Base-by-base conservation (phyloP, 2,888 invertebrate genomes). In the Tenthredo livida region DNA sequence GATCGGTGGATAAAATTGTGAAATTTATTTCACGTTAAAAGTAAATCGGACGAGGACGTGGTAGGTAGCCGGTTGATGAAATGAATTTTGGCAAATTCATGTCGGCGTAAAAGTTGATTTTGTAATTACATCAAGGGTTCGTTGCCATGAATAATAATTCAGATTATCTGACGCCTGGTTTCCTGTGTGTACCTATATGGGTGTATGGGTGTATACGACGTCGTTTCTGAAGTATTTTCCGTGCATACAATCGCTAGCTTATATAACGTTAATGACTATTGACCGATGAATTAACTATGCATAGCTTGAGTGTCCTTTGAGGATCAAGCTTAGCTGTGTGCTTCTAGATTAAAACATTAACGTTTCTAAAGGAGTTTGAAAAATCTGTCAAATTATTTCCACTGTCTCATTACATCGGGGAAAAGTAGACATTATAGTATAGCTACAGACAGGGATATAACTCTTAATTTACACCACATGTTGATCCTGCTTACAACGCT, bases 61-160 rank as follows among this genome's bases (percentile, higher is more conserved):
- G 40, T 61, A n/a, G n/a, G 80, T 61, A 80, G 61, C 15, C 6
- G 15, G 58, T 77, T 58, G 80, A 80, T 61, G 40, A 80, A 80
- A 77, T 77, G 33, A 61, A 80, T 58, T 80, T 80, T 61, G 40
- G 1, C 61, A 37, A 80, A 80, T 80, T 61, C 37, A 61, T 58
- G 80, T 80, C 58, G 58, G 33, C n/a, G 40, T 80, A 25, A 70
- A 83, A 83, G 65, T 67, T 83, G 83, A 83, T 83, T 83, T 83
- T 83, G 47, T 67, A 83, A 83, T 83, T 83, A 83, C 83, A 37
- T 83, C 67, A 47, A 83, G 47, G 83, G 70, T 33, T 47, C 47
- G 83, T 83, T 29, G 83, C 29, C 83, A 70, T 83, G 83, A 83
- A 83, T 83, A 83, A 83, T 83, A 83, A 83, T 83, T 67, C 29